Evolutionary conservation across 2,888 invertebrate genomes (phyloP), one percentile per base, ranked within the genome.

Genomic region (Pseudococcus viburni): DNA sequence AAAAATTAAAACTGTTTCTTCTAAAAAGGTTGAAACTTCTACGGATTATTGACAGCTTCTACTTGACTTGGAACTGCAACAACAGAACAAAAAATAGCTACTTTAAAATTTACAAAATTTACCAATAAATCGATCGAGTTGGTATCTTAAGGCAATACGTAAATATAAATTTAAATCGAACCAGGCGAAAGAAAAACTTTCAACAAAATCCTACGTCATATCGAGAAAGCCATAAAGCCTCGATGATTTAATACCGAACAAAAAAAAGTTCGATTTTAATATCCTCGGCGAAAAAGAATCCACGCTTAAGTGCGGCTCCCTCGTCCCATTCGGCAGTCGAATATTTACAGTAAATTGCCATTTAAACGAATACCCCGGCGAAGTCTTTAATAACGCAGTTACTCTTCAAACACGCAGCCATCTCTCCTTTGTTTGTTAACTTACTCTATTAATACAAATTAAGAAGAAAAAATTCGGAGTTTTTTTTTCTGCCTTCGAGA

Each of bases 11-110:
- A 68, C 80, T 73, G 86, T 68, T 68, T 73, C 68, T 48, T 59
- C 73, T 73, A 86, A 73, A 86, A 86, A 73, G 64, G 39, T 83
- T 86, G 64, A 86, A 85, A 86, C 86, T 86, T 86, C 86, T 86
- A 86, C 73, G 19, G 48, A 48, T 86, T 86, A 68, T 86, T 68
- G 86, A 86, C 86, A 86, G 73, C 86, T 86, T 86, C 86, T 86
- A 86, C 86, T 73, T 86, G 86, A 68, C 73, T 86, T 86, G 33
- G 73, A 86, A 86, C 86, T 86, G 73, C 4, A 86, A 48, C 64
- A 86, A 48, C 59, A 68, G 46, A 86, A 19, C 8, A 68, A 51
- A 86, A 68, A 26, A 73, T 48, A 83, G 7, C 80, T 42, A 59
- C 11, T 73, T 73, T 73, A 73, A 33, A 26, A 33, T 73, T 33